Evolutionary conservation across 2,113 vertebrate species (phyloP).

Genomic region (Coptodon bakossiorum): DNA sequence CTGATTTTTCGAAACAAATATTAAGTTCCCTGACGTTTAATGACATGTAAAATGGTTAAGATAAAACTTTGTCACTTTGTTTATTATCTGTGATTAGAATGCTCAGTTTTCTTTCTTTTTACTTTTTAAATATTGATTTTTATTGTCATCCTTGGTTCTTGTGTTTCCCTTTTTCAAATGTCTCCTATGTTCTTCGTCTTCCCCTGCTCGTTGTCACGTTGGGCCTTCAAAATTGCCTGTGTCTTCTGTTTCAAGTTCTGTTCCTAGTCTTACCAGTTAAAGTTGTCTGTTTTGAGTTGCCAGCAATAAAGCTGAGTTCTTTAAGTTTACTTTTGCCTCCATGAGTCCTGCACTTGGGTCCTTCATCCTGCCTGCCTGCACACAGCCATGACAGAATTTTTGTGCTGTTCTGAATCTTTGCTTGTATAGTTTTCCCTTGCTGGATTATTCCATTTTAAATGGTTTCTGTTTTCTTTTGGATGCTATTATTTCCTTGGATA

Average conservation of each 20-base stretch:
- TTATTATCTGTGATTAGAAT: not conserved
- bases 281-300: not conserved
- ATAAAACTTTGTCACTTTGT: not conserved
- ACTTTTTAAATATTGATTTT: not conserved
- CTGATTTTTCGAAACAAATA: not conserved
- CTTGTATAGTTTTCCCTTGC: not conserved
- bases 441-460: not conserved
- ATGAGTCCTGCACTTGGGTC: not conserved
- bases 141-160: not conserved
- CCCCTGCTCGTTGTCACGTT: not conserved
- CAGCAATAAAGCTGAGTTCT: not conserved
- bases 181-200: not conserved
- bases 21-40: not conserved
- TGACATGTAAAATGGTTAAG: not conserved
- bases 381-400: not conserved
- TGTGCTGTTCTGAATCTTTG: not conserved
- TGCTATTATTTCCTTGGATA: not conserved
- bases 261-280: not conserved
- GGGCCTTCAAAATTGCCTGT: not conserved
- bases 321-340: not conserved
- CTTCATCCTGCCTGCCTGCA: not conserved
- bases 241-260: not conserved
- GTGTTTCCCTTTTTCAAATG: not conserved
- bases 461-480: not conserved
- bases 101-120: not conserved